These are phyloP conservation scores for Tyria jacobaeae DNA, from an alignment of 2,888 invertebrate species.

Conservation along the genomic window DNA sequence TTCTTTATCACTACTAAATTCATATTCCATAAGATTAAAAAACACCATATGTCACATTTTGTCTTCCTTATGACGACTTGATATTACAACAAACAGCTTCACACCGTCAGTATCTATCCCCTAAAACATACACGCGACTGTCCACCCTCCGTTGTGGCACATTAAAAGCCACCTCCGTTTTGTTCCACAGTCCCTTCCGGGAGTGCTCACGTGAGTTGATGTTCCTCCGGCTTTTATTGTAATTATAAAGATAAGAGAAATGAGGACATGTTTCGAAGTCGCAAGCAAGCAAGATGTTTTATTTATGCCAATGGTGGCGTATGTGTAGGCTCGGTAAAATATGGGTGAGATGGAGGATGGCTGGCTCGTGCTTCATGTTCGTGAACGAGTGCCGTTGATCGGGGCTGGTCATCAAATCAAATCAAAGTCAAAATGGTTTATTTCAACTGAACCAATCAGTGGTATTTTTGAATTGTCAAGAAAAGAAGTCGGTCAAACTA, in stretches of 20 bases:
- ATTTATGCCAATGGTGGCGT: no score
- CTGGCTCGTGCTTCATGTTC: no score
- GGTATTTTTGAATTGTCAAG: no score
- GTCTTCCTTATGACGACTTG: neutral
- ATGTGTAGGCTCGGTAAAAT: no score
- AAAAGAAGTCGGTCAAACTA: no score
- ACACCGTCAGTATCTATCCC: neutral
- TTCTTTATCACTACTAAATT: neutral
- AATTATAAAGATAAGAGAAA: conserved; percentile 10
- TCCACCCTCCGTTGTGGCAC: neutral
- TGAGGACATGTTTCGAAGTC: neutral
- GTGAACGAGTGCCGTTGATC: no score
- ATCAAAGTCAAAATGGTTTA: no score
- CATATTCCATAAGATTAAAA: neutral
- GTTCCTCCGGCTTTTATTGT: neutral
- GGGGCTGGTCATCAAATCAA: no score
- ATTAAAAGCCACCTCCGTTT: neutral
- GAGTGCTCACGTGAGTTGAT: neutral
- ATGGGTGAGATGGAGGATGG: no score
- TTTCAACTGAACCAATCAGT: no score
- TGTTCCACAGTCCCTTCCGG: conserved; percentile 4
- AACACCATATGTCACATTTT: neutral
- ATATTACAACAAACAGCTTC: neutral
- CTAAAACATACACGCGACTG: neutral
- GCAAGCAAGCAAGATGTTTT: neutral